Evolutionary conservation across 2,888 invertebrate species (phyloP).

Genomic region (Hesperia comma): DNA sequence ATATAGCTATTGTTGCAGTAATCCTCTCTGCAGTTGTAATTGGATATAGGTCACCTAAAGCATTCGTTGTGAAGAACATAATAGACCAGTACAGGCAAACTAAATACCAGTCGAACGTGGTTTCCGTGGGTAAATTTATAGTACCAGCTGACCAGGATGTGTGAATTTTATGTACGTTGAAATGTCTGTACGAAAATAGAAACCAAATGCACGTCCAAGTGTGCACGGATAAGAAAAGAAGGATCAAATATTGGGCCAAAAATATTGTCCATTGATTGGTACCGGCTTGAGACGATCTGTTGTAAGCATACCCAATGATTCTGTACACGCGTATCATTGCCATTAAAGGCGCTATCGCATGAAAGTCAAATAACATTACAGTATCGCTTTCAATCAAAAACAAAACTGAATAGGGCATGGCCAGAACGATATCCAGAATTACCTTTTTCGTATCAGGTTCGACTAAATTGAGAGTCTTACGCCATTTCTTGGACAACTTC

Average conservation of each 20-base stretch:
- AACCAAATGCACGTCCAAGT: constrained; percentile 79
- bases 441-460: constrained; percentile 68
- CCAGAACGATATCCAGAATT: constrained; percentile 63
- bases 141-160: constrained; percentile 71
- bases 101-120: constrained; percentile 72
- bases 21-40: constrained; percentile 71
- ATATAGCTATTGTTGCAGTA: constrained; percentile 64
- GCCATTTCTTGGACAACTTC: constrained; percentile 73
- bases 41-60: constrained; percentile 76
- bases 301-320: constrained; percentile 71
- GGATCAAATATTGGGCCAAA: constrained; percentile 74
- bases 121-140: constrained; percentile 67
- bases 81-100: constrained; percentile 78
- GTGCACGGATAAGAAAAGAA: constrained; percentile 73
- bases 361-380: constrained; percentile 53
- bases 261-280: constrained; percentile 79
- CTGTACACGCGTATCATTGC: constrained; percentile 71
- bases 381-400: constrained; percentile 56
- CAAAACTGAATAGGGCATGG: constrained; percentile 68
- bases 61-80: constrained; percentile 75
- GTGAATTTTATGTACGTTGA: constrained; percentile 62
- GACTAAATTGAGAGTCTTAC: constrained; percentile 74
- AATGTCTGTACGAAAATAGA: constrained; percentile 67
- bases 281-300: constrained; percentile 74
- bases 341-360: constrained; percentile 67